These are phyloP conservation scores for Acholoe squamosa DNA, from an alignment of 2,888 invertebrate species.

Conservation along the genomic window DNA sequence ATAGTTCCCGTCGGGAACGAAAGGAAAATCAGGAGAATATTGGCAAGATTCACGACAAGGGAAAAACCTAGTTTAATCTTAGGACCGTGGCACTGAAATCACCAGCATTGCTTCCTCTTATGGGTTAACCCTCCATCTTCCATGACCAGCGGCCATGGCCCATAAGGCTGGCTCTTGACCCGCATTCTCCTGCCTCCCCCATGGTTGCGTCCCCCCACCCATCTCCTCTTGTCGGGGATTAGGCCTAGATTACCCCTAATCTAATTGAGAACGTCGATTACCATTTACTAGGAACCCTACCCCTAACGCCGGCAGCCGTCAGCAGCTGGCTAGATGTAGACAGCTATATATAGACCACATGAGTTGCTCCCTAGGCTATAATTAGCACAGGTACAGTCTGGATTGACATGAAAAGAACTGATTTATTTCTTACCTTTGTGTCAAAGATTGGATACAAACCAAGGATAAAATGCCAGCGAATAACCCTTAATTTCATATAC, in stretches of 20 bases:
- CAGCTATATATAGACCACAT: neutral
- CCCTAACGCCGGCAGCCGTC: too few species aligned
- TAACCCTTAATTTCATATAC: slow-evolving; percentile 8
- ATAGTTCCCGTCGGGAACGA: neutral
- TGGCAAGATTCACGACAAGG: neutral
- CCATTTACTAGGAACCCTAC: neutral
- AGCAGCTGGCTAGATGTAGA: neutral
- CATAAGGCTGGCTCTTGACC: neutral
- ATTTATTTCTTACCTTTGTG: neutral
- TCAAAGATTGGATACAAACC: neutral
- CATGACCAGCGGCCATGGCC: neutral
- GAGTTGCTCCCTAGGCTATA: slow-evolving; percentile 8
- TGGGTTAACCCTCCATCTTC: neutral
- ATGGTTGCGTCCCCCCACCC: neutral
- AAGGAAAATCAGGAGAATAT: neutral
- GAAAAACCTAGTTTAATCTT: neutral
- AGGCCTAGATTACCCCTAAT: slow-evolving; percentile 34
- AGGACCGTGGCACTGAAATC: neutral
- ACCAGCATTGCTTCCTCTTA: neutral
- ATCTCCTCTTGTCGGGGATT: neutral
- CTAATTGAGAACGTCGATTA: slow-evolving; percentile 16
- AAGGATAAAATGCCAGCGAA: neutral
- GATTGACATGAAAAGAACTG: too few species aligned
- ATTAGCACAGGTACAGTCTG: neutral
- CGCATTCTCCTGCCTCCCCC: neutral